A percentile compares a stretch with the other conserved stretches of the same genome.
Evolutionary conservation across 2,113 vertebrate genomes (phyloP).

Genomic region (Paedocypris sp.): DNA sequence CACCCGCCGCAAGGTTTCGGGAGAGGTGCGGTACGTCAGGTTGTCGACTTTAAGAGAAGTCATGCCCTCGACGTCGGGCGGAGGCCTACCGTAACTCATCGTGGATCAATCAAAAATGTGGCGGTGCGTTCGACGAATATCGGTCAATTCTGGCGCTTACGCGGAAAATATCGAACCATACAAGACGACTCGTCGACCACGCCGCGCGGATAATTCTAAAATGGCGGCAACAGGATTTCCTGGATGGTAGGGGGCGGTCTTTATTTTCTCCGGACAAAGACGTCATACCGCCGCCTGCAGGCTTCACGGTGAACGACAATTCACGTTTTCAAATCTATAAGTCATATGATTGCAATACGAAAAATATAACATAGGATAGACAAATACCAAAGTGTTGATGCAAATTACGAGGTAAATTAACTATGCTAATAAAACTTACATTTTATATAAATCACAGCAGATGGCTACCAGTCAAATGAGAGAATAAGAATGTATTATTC

Average conservation of each 20-base stretch:
- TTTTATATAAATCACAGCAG: no score
- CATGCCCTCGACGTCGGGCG: conserved; percentile 93
- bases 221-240: conserved; percentile 56
- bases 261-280: not conserved
- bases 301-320: not conserved
- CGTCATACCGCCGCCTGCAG: not conserved
- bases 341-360: not conserved
- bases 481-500: no score
- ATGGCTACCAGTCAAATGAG: no score
- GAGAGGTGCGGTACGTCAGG: conserved; percentile 87
- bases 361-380: not conserved
- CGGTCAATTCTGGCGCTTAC: no score
- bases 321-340: not conserved
- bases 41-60: conserved; percentile 94
- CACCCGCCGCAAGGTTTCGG: conserved; percentile 82
- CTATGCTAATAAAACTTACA: no score
- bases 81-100: conserved; percentile 90
- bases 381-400: no score
- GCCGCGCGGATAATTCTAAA: conserved; percentile 42
- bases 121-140: not conserved
- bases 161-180: not conserved
- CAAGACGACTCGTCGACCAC: not conserved
- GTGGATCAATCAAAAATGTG: not conserved
- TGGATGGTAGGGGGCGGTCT: not conserved
- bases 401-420: no score